phyloP scores from a whole-genome alignment of 1,140 invertebrate species.

The Artemia franciscana region DNA sequence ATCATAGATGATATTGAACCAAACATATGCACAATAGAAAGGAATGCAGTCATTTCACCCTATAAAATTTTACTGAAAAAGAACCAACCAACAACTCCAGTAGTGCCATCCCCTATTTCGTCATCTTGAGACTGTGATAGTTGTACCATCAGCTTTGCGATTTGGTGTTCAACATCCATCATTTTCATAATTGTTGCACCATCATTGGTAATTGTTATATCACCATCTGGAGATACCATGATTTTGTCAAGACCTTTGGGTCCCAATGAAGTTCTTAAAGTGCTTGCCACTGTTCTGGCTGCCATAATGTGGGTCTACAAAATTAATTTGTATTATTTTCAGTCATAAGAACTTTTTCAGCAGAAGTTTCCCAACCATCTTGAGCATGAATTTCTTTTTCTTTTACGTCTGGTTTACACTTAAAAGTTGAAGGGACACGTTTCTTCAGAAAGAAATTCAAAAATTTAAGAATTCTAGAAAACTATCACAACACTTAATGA shows the following conservation, averaged over 20 bases:
- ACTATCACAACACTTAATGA: too few species aligned
- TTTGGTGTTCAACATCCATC: slow-evolving; percentile 98
- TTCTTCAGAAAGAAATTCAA: not conserved
- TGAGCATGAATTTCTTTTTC: not conserved
- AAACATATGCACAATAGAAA: not conserved
- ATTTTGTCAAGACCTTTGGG: slow-evolving; percentile 92
- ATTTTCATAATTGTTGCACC: slow-evolving; percentile 96
- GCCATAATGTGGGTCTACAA: slow-evolving; percentile 86
- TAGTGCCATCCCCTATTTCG: slow-evolving; percentile 99
- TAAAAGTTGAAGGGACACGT: not conserved
- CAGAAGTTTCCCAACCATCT: slow-evolving; percentile 1
- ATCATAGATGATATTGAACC: too few species aligned
- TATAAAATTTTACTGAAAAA: not conserved
- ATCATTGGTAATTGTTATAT: slow-evolving; percentile 95
- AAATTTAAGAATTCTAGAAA: not conserved
- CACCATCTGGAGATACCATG: slow-evolving; percentile 91
- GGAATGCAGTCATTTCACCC: not conserved
- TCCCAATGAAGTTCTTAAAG: slow-evolving; percentile 76
- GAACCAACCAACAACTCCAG: slow-evolving; percentile 69
- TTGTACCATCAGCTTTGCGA: slow-evolving; percentile 94
- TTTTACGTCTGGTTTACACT: not conserved
- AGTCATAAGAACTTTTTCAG: not conserved
- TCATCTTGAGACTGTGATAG: slow-evolving; percentile 96
- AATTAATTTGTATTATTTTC: slow-evolving; percentile 5
- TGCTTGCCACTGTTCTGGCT: slow-evolving; percentile 66